phyloP scores from a whole-genome alignment of 1,140 invertebrate genomes.

The Eumaeus atala region DNA sequence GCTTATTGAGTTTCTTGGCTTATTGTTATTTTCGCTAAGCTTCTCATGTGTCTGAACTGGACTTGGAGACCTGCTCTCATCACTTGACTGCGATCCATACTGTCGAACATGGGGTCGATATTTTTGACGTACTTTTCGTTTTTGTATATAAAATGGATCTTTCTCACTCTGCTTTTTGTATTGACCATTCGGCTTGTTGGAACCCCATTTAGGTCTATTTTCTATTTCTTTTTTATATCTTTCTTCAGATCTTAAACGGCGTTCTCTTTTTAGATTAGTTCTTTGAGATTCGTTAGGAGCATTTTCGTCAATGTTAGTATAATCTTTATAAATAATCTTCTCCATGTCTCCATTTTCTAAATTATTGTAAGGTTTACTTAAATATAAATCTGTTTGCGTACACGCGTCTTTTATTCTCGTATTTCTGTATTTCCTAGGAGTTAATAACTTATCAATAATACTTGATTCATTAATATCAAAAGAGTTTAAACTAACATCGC shows the following conservation, averaged over 20 bases:
- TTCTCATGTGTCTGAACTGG: slow-evolving; percentile 53
- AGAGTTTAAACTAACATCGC: slow-evolving; percentile 54
- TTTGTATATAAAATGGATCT: slow-evolving; percentile 81
- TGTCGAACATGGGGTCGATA: slow-evolving; percentile 66
- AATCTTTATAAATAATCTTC: slow-evolving; percentile 52
- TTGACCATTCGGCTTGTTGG: slow-evolving; percentile 80
- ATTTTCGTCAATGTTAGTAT: slow-evolving; percentile 67
- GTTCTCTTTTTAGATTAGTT: slow-evolving; percentile 66
- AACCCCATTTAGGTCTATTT: slow-evolving; percentile 80
- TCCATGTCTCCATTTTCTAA: slow-evolving; percentile 43
- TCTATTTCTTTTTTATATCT: slow-evolving; percentile 72
- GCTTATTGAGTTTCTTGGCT: slow-evolving; percentile 59
- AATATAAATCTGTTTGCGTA: slow-evolving; percentile 79
- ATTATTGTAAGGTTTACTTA: slow-evolving; percentile 35
- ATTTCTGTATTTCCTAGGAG: slow-evolving; percentile 77
- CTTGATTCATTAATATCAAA: slow-evolving; percentile 40
- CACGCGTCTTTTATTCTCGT: slow-evolving; percentile 75
- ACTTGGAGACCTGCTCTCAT: slow-evolving; percentile 75
- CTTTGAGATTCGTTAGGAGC: slow-evolving; percentile 62
- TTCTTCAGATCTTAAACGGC: slow-evolving; percentile 70
- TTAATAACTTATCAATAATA: slow-evolving; percentile 71
- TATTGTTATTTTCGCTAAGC: slow-evolving; percentile 31
- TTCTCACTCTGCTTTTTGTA: slow-evolving; percentile 86
- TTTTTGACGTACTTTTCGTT: slow-evolving; percentile 77
- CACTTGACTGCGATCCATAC: slow-evolving; percentile 75